Conservation (phyloP, 1,140 invertebrate species). For the Megalonaias nervosa region DNA sequence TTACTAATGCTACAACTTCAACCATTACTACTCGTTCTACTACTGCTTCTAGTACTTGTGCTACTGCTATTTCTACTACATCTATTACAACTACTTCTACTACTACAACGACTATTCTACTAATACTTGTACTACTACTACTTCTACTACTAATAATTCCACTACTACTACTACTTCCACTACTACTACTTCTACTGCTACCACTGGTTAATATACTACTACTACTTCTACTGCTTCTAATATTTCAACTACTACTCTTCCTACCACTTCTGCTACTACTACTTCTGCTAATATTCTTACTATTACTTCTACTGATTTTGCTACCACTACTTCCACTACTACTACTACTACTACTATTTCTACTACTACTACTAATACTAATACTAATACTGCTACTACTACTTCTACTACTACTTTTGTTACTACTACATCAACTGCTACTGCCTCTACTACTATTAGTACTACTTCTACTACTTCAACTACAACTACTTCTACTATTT, state of each 20-base stretch:
- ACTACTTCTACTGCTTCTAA: conserved; percentile 8
- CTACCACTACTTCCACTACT: conserved; percentile 11
- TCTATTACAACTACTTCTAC: no score
- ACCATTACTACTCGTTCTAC: conserved; percentile 6
- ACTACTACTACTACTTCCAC: no score
- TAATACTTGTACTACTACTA: no score
- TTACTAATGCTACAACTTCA: neutral
- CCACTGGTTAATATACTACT: no score
- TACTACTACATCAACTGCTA: conserved; percentile 6
- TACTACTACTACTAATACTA: conserved; percentile 12
- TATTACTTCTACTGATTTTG: neutral
- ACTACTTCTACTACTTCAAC: neutral
- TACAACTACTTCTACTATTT: conserved; percentile 2
- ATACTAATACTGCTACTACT: conserved; percentile 6
- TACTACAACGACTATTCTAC: no score
- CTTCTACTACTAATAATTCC: no score
- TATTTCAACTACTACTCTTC: neutral
- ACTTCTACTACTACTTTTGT: neutral
- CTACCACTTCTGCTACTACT: conserved; percentile 4
- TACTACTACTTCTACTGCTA: no score
- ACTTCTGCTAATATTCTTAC: conserved; percentile 6
- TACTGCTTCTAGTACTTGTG: no score
- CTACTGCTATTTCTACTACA: no score
- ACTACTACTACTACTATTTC: conserved; percentile 7
- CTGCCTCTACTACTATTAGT: conserved; percentile 1